Percentiles rank a stretch among this genome's conserved stretches.
phyloP scores from a whole-genome alignment of 2,888 invertebrate genomes.

The Rhopalosiphum nymphaeae region DNA sequence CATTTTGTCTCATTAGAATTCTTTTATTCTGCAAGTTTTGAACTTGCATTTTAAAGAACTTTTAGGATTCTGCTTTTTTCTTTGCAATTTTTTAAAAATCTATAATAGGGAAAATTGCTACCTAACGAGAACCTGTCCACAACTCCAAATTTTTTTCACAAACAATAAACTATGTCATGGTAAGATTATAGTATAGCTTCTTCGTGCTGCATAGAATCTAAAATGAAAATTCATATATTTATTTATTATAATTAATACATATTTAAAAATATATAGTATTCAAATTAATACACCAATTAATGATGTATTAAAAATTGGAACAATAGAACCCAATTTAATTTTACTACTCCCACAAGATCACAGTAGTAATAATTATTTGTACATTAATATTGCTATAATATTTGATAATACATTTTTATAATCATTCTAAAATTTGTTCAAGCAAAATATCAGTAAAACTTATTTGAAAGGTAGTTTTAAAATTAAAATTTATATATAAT shows the following conservation, averaged over 20 bases:
- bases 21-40: background rate
- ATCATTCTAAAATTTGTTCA: constrained; percentile 30
- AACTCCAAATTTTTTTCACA: background rate
- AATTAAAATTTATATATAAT: constrained; percentile 1
- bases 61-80: background rate
- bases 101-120: background rate
- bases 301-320: background rate
- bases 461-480: constrained; percentile 1
- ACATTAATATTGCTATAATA: background rate
- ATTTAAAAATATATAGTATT: background rate
- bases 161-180: background rate
- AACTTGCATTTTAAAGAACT: background rate
- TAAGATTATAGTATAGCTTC: background rate
- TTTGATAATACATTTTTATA: background rate
- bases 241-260: background rate
- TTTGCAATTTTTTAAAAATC: background rate
- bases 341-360: background rate
- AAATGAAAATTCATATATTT: background rate
- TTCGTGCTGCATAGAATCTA: background rate
- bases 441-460: background rate
- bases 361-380: background rate
- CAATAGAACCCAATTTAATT: background rate
- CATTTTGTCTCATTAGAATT: background rate
- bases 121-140: background rate
- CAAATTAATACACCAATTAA: background rate